Evolutionary conservation across 2,113 vertebrate genomes (phyloP).

Genomic region (Tamias sibiricus): DNA sequence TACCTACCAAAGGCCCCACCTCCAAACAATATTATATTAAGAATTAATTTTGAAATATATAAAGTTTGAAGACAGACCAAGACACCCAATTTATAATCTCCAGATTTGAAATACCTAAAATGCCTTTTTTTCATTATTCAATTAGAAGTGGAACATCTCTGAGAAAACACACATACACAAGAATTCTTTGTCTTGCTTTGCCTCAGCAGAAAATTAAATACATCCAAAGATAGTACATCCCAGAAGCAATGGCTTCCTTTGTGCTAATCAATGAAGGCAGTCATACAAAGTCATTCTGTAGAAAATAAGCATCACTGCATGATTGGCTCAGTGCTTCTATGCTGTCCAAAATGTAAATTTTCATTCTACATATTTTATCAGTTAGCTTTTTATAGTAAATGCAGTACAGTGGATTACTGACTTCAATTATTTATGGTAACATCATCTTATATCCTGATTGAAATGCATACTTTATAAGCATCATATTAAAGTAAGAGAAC

Average conservation of each 20-base stretch:
- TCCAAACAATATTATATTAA: neutral
- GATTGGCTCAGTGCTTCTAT: neutral
- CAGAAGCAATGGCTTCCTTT: neutral
- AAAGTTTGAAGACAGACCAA: neutral
- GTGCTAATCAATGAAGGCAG: neutral
- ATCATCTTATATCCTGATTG: slow-evolving; percentile 48
- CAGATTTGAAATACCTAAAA: neutral
- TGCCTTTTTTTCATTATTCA: neutral
- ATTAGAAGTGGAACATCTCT: neutral
- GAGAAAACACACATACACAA: neutral
- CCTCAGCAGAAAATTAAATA: neutral
- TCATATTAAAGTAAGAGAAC: slow-evolving; percentile 34
- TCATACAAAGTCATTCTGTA: neutral
- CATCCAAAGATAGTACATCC: neutral
- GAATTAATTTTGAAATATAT: neutral
- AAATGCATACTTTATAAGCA: slow-evolving; percentile 64
- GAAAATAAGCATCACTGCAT: neutral
- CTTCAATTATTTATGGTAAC: slow-evolving; percentile 64
- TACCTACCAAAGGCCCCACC: accelerated
- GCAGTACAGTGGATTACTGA: slow-evolving; percentile 16
- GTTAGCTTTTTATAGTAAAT: slow-evolving; percentile 49
- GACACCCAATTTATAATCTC: neutral
- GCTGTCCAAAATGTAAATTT: slow-evolving; percentile 46
- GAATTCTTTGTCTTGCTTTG: neutral
- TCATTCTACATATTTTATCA: slow-evolving; percentile 65